Evolutionary conservation across 2,113 vertebrate genomes (phyloP), one percentile per base, ranked within the genome.

Genomic region (Oostethus manadensis): DNA sequence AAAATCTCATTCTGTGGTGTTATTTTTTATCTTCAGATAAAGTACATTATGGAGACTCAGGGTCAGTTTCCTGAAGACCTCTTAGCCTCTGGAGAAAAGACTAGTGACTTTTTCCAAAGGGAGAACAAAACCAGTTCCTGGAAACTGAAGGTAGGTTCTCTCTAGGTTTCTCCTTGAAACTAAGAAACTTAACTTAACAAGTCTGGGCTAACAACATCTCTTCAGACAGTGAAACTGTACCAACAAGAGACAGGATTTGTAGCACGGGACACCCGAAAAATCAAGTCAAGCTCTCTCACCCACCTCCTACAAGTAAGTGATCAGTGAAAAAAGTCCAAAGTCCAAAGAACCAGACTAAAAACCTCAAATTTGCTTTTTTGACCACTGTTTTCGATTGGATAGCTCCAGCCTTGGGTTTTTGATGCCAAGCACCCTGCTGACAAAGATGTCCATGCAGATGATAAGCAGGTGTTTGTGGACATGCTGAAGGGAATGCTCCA

Each of bases 401-500:
- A 55, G 51, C 33, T 55, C 10, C 33, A 40, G n/a, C 51, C 26
- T 20, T 51, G 49, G 49, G 21, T 51, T 51, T 55, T 38, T 6
- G 51, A 38, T 14, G 33, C 17, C 33, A 38, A 55, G n/a, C n/a
- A 38, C n/a, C 33, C 29, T 11, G 11, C 33, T 6, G 51, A 55
- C 11, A 55, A 38, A 38, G 51, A 55, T 13, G n/a, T 55, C 5
- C 11, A 55, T 18, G 10, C 51, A 38, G 51, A 55, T 11, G 51
- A 55, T 35, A 55, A 55, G 33, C 51, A 55, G n/a, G 35, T 14
- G 33, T 55, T 55, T 55, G 51, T 55, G 33, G 33, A 55, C n/a
- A 17, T 55, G 51, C 10, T 55, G 10, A 55, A 40, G 51, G 29
- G 29, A 14, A 55, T 40, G 51, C 51, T 55, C 10, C 51, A 40